phyloP scores from a whole-genome alignment of 2,797 vertebrate genomes.

The Podargus strigoides region DNA sequence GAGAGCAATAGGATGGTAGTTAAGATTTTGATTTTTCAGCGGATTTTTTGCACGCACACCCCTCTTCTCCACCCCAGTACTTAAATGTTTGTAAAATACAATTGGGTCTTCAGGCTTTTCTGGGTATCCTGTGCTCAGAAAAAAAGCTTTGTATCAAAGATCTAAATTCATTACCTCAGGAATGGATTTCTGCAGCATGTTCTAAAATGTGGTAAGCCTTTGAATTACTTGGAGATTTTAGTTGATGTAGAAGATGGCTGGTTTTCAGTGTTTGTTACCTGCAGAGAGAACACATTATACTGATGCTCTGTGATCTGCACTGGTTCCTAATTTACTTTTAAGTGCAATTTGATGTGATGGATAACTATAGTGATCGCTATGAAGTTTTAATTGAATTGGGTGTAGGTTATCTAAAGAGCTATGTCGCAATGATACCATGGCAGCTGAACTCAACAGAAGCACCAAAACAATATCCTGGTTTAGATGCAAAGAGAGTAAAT shows the following conservation, averaged over 20 bases:
- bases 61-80: neutral
- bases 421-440: neutral
- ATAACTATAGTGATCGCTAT: neutral
- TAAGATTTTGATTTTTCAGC: neutral
- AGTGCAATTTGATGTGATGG: constrained; percentile 25
- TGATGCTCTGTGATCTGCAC: neutral
- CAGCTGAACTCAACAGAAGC: neutral
- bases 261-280: neutral
- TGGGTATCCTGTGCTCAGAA: neutral
- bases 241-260: neutral
- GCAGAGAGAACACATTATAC: neutral
- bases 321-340: neutral
- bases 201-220: neutral
- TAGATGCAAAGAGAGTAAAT: neutral
- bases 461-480: neutral
- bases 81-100: neutral
- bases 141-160: neutral
- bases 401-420: neutral
- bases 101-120: neutral
- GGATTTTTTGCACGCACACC: accelerated
- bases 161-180: neutral
- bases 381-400: neutral
- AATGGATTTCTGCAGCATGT: neutral
- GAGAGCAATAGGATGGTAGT: neutral
- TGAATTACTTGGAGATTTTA: neutral